These are phyloP conservation scores for Drosophila kohkoa DNA, from an alignment of 1,140 invertebrate species.

Conservation along the genomic window DNA sequence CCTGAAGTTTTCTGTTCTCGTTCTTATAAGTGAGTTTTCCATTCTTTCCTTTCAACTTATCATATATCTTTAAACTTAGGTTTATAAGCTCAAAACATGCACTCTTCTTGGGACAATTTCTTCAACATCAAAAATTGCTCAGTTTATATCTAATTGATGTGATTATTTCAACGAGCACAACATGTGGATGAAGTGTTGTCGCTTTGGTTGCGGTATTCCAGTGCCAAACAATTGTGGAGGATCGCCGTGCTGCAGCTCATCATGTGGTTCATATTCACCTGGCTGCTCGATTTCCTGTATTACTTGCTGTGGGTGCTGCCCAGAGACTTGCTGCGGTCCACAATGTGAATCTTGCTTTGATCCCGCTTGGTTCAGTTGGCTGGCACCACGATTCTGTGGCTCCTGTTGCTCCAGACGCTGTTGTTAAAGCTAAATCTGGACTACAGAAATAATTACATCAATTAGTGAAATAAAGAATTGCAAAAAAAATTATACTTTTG, in stretches of 20 bases:
- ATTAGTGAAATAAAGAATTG: no score
- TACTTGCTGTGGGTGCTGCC: conserved; percentile 47
- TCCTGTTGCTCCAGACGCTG: conserved; percentile 24
- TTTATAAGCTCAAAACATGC: conserved; percentile 27
- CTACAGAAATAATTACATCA: not conserved
- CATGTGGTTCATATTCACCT: conserved; percentile 19
- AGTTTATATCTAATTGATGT: not conserved
- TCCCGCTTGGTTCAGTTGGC: conserved; percentile 49
- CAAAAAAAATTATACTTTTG: not conserved
- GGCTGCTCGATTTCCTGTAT: conserved; percentile 27
- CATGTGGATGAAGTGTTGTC: not conserved
- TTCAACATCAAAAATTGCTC: not conserved
- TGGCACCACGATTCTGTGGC: conserved; percentile 26
- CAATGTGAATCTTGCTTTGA: conserved; percentile 40
- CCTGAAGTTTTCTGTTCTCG: conserved; percentile 21
- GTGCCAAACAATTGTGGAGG: conserved; percentile 8
- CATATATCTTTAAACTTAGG: not conserved
- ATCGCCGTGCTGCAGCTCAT: not conserved
- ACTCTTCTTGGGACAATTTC: conserved; percentile 22
- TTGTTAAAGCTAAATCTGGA: not conserved
- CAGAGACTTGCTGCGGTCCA: conserved; percentile 22
- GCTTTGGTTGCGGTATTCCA: conserved; percentile 10
- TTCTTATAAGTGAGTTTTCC: conserved; percentile 37
- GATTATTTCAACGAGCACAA: not conserved
- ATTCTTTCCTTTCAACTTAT: not conserved